Percentiles rank a stretch among this genome's conserved stretches.
phyloP scores from a whole-genome alignment of 2,888 invertebrate genomes.

The Melinopterus prodromus region DNA sequence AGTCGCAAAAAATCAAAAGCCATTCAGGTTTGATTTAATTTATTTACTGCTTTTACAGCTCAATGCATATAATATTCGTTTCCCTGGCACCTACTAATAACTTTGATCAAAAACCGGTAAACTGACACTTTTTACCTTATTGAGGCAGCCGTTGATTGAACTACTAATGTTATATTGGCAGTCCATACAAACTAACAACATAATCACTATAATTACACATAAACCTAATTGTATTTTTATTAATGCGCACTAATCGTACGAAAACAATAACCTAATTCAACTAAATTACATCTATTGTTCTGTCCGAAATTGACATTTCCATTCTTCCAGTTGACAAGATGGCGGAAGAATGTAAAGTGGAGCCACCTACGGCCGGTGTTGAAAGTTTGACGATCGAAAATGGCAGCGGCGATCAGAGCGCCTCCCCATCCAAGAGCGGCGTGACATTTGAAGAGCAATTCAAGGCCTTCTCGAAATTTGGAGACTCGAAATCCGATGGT shows the following conservation, averaged over 20 bases:
- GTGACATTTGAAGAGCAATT: conserved; percentile 73
- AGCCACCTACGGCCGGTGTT: conserved; percentile 56
- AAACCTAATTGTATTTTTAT: background rate
- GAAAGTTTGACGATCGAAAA: conserved; percentile 67
- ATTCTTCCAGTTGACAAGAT: conserved; percentile 27
- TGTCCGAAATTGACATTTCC: background rate
- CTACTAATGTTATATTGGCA: background rate
- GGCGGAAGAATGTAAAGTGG: conserved; percentile 31
- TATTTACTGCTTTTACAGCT: no score
- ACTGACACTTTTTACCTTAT: no score
- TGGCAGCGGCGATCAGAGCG: conserved; percentile 55
- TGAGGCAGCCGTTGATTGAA: no score
- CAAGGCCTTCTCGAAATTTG: conserved; percentile 88
- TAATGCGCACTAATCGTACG: conserved; percentile 4
- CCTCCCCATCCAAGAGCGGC: conserved; percentile 44
- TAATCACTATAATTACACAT: background rate
- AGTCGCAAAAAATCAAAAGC: no score
- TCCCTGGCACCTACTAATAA: no score
- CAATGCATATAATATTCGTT: no score
- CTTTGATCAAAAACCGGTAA: no score
- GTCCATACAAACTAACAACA: background rate
- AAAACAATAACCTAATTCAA: background rate
- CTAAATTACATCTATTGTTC: background rate
- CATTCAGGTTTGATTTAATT: no score
- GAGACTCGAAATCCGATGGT: conserved; percentile 88